A percentile compares a stretch with the other conserved stretches of the same genome.
phyloP scores from a whole-genome alignment of 1,140 invertebrate genomes.

The Geopemphigus sp. region DNA sequence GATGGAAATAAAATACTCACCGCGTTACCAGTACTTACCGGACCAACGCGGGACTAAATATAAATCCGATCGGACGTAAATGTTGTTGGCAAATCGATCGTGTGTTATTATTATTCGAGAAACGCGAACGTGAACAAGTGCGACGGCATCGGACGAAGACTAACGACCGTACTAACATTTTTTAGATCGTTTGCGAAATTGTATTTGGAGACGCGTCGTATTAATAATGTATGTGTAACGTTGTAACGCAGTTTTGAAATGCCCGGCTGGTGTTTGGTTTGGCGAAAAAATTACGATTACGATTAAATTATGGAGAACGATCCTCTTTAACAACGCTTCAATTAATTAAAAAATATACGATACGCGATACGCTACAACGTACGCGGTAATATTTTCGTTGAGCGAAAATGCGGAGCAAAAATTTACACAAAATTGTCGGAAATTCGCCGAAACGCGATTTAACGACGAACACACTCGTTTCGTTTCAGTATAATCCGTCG shows the following conservation, averaged over 20 bases:
- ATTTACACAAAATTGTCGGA: not conserved
- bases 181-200: not conserved
- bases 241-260: no score
- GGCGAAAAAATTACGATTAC: not conserved
- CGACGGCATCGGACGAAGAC: no score
- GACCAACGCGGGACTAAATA: no score
- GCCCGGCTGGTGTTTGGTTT: not conserved
- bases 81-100: conserved; percentile 5
- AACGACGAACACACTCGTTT: not conserved
- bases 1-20: no score
- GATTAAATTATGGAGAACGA: not conserved
- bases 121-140: no score
- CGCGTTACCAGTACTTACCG: no score
- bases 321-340: no score
- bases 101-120: no score
- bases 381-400: no score
- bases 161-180: not conserved
- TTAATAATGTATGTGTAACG: no score
- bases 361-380: no score
- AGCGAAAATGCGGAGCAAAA: not conserved
- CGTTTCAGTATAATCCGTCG: not conserved
- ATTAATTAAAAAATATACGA: no score
- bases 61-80: conserved; percentile 6
- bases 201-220: not conserved
- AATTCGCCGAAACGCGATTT: not conserved